A percentile compares a stretch with the other conserved stretches of the same genome.
Conservation (phyloP, 2,888 invertebrate species). For the Rambutsinella grinnellia region DNA sequence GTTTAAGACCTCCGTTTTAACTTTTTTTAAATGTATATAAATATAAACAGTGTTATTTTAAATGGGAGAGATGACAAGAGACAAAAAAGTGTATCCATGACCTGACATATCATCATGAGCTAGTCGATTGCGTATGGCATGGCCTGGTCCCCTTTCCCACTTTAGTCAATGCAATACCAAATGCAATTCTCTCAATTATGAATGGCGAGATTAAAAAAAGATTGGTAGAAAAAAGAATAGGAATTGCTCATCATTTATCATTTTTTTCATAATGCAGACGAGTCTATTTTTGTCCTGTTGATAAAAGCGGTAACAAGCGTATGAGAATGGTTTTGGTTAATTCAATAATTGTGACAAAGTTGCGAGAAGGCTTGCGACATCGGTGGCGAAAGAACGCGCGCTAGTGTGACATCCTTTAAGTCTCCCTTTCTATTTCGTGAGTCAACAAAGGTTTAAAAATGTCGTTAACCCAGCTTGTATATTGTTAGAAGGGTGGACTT, state of each 20-base stretch:
- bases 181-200: background rate
- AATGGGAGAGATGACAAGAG: background rate
- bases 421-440: too few species aligned
- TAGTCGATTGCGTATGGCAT: background rate
- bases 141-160: constrained; percentile 46
- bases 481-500: background rate
- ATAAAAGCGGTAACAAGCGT: too few species aligned
- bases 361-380: background rate
- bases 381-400: too few species aligned
- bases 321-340: too few species aligned
- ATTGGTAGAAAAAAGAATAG: background rate
- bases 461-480: background rate
- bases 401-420: background rate
- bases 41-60: background rate
- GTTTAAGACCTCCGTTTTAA: background rate
- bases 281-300: constrained; percentile 17
- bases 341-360: background rate
- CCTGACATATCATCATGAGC: constrained; percentile 15
- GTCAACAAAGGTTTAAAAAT: too few species aligned
- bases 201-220: background rate
- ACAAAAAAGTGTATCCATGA: constrained; percentile 21
- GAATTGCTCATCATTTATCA: background rate
- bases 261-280: background rate
- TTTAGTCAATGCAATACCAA: constrained; percentile 12
- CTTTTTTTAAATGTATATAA: background rate